Percentiles rank a stretch among this genome's conserved stretches.
These are phyloP conservation scores for Falco rusticolus DNA, from an alignment of 2,797 vertebrate genomes.

Conservation along the genomic window DNA sequence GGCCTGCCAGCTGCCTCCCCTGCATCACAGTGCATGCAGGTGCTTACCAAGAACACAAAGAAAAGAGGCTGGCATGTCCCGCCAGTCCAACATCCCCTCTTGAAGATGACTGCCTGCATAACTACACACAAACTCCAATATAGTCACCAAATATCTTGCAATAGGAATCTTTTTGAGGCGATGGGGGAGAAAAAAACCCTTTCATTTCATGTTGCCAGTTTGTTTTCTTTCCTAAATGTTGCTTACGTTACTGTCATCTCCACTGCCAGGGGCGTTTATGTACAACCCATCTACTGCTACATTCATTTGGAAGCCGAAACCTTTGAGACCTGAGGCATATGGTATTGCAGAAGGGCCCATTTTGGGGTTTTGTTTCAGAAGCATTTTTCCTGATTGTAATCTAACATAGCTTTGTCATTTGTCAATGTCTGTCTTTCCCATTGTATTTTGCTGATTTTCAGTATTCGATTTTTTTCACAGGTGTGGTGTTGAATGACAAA, in stretches of 20 bases:
- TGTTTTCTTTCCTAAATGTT: slow-evolving; percentile 59
- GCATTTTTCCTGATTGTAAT: slow-evolving; percentile 42
- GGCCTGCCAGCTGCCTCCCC: not conserved
- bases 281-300: slow-evolving; percentile 37
- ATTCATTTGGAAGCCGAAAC: slow-evolving; percentile 42
- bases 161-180: not conserved
- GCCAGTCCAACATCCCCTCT: not conserved
- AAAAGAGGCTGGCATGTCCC: not conserved
- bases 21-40: fast-evolving
- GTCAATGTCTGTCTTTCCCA: slow-evolving; percentile 28
- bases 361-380: not conserved
- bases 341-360: not conserved
- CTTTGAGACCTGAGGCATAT: not conserved
- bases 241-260: slow-evolving; percentile 40
- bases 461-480: slow-evolving; percentile 43
- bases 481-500: slow-evolving; percentile 15
- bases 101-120: not conserved
- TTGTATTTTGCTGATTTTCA: slow-evolving; percentile 49
- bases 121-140: not conserved
- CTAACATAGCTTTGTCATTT: slow-evolving; percentile 54
- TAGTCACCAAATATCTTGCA: not conserved
- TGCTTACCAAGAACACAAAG: no score
- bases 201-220: slow-evolving; percentile 25
- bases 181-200: not conserved
- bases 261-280: slow-evolving; percentile 36